Percentiles rank a stretch among this genome's conserved stretches.
These are phyloP conservation scores for Xestia ashworthii DNA, from an alignment of 2,888 invertebrate genomes.

Conservation along the genomic window DNA sequence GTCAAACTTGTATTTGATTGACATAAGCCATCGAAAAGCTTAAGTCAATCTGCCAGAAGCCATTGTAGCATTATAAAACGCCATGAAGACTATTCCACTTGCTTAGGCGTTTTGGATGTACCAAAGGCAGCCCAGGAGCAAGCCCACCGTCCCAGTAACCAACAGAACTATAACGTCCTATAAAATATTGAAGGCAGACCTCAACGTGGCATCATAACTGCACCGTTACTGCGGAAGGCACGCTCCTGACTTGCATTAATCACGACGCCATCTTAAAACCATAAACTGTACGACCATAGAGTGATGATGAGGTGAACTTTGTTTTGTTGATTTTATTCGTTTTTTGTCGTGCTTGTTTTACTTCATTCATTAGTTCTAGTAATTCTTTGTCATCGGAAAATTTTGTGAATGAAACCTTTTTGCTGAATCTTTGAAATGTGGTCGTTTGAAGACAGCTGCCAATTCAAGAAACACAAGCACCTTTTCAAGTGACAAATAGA, in stretches of 20 bases:
- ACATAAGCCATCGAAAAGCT: background rate
- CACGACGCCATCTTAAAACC: constrained; percentile 62
- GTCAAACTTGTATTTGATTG: background rate
- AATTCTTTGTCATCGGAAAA: background rate
- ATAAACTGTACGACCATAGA: constrained; percentile 58
- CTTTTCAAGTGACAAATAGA: constrained; percentile 32
- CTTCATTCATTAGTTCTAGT: constrained; percentile 18
- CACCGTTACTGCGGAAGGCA: constrained; percentile 86
- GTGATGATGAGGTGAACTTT: constrained; percentile 54
- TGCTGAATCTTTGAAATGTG: background rate
- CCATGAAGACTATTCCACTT: background rate
- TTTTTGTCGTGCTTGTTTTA: constrained; percentile 13
- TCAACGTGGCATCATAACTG: constrained; percentile 73
- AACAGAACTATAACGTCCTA: constrained; percentile 58
- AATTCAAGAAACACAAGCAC: background rate
- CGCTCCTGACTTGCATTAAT: constrained; percentile 83
- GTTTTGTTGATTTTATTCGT: constrained; percentile 51
- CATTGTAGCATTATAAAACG: background rate
- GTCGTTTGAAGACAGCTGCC: background rate
- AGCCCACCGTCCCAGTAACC: constrained; percentile 60
- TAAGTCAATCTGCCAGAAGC: background rate
- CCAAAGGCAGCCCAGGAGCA: background rate
- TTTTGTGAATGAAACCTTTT: constrained; percentile 4
- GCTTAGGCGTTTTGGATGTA: background rate
- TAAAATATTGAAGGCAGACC: constrained; percentile 69